Evolutionary conservation across 2,888 invertebrate species (phyloP).

Genomic region (Bibio marci): DNA sequence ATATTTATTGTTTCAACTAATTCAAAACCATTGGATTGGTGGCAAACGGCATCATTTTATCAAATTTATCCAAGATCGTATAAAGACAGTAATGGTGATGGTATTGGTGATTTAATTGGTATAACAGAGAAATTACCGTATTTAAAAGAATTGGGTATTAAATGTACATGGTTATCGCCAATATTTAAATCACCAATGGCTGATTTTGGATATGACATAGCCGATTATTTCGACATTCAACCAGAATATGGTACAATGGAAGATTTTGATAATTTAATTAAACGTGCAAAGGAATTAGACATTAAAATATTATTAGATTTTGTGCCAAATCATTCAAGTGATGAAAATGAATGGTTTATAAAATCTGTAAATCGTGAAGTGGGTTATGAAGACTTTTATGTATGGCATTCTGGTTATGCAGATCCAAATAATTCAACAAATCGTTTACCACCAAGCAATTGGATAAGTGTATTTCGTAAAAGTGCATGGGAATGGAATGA

Average conservation of each 20-base stretch:
- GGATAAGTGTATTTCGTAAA: slow-evolving; percentile 48
- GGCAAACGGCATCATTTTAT: slow-evolving; percentile 63
- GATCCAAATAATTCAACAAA: slow-evolving; percentile 21
- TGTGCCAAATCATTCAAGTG: slow-evolving; percentile 62
- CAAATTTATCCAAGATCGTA: slow-evolving; percentile 77
- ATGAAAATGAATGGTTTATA: slow-evolving; percentile 72
- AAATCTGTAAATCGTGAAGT: slow-evolving; percentile 43
- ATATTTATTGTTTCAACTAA: too few relatives aligned
- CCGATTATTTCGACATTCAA: slow-evolving; percentile 51
- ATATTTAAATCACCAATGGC: slow-evolving; percentile 58
- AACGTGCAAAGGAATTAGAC: slow-evolving; percentile 33
- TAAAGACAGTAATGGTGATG: slow-evolving; percentile 66
- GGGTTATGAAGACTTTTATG: slow-evolving; percentile 53
- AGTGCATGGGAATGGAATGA: slow-evolving; percentile 58
- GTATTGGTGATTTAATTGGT: slow-evolving; percentile 67
- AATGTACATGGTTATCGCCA: slow-evolving; percentile 55
- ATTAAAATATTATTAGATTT: slow-evolving; percentile 47
- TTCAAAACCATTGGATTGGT: slow-evolving; percentile 76
- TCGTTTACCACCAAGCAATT: slow-evolving; percentile 49
- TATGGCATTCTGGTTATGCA: slow-evolving; percentile 48
- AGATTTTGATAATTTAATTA: slow-evolving; percentile 45
- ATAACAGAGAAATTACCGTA: slow-evolving; percentile 41
- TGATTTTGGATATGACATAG: slow-evolving; percentile 65
- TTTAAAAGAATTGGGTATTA: slow-evolving; percentile 47
- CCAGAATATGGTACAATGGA: slow-evolving; percentile 50